Conservation (phyloP, 1,140 invertebrate species). For the Cherax quadricarinatus region DNA sequence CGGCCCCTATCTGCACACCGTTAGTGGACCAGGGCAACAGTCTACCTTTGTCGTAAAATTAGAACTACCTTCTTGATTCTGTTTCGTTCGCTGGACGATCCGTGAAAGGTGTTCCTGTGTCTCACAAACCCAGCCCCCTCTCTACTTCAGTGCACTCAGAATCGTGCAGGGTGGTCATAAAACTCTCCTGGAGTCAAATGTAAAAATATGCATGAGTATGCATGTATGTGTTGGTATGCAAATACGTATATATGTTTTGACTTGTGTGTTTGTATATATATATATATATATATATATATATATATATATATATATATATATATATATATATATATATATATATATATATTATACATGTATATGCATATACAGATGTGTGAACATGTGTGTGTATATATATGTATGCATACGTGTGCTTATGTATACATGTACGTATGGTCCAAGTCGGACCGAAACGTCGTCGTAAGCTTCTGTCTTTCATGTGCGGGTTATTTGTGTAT, state of each 20-base stretch:
- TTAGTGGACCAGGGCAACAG: slow-evolving; percentile 19
- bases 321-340: neutral
- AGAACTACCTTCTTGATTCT: no score
- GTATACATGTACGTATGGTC: slow-evolving; percentile 10
- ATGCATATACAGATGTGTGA: neutral
- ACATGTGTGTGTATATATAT: slow-evolving; percentile 27
- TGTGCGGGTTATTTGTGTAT: no score
- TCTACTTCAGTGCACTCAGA: no score
- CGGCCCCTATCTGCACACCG: slow-evolving; percentile 23
- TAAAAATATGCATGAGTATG: no score
- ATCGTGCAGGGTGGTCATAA: no score
- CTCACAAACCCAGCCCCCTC: no score
- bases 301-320: neutral
- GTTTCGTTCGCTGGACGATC: no score
- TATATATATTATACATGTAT: no score
- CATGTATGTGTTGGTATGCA: neutral
- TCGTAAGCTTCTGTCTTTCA: no score
- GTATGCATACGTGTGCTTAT: slow-evolving; percentile 1
- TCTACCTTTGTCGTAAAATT: slow-evolving; percentile 11
- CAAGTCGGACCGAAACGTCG: no score
- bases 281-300: neutral
- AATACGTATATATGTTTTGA: neutral
- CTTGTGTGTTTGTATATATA: slow-evolving; percentile 7
- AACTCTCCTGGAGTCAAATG: no score
- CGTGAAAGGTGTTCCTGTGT: no score